phyloP scores from a whole-genome alignment of 2,888 invertebrate genomes.

The Tanytarsus gracilentus region DNA sequence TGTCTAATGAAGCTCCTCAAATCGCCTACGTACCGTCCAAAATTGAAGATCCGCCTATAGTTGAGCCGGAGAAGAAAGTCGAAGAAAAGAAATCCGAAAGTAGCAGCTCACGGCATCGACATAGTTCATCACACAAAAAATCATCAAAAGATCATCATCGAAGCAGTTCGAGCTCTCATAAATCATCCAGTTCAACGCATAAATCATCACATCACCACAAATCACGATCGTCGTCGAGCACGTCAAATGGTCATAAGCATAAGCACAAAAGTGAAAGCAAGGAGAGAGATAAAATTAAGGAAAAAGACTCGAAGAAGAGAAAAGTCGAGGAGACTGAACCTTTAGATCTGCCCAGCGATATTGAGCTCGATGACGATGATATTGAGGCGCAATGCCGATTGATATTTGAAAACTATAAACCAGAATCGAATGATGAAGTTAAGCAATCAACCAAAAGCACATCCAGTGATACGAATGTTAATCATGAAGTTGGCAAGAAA shows the following conservation, averaged over 20 bases:
- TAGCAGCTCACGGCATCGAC: not conserved
- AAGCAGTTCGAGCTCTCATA: slow-evolving; percentile 30
- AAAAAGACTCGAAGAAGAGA: slow-evolving; percentile 34
- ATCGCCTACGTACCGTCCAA: not conserved
- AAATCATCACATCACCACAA: slow-evolving; percentile 15
- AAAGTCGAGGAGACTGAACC: slow-evolving; percentile 35
- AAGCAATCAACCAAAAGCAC: slow-evolving; percentile 31
- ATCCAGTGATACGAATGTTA: slow-evolving; percentile 35
- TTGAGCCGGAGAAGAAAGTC: slow-evolving; percentile 17
- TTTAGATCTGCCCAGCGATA: slow-evolving; percentile 39
- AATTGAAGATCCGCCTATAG: not conserved
- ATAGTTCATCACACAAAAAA: slow-evolving; percentile 24
- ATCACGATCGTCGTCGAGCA: not conserved
- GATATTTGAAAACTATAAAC: slow-evolving; percentile 75
- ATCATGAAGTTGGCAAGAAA: slow-evolving; percentile 47
- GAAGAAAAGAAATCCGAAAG: slow-evolving; percentile 29
- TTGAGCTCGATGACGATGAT: slow-evolving; percentile 54
- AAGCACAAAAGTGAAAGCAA: slow-evolving; percentile 32
- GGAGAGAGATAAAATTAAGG: slow-evolving; percentile 31
- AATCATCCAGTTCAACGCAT: slow-evolving; percentile 19
- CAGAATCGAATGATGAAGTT: slow-evolving; percentile 39
- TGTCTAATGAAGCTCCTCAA: not conserved
- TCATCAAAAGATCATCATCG: slow-evolving; percentile 27
- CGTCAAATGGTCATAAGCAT: slow-evolving; percentile 31
- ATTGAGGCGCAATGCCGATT: slow-evolving; percentile 74